Evolutionary conservation across 2,888 invertebrate species (phyloP).

Genomic region (Polylopha cassiicola): DNA sequence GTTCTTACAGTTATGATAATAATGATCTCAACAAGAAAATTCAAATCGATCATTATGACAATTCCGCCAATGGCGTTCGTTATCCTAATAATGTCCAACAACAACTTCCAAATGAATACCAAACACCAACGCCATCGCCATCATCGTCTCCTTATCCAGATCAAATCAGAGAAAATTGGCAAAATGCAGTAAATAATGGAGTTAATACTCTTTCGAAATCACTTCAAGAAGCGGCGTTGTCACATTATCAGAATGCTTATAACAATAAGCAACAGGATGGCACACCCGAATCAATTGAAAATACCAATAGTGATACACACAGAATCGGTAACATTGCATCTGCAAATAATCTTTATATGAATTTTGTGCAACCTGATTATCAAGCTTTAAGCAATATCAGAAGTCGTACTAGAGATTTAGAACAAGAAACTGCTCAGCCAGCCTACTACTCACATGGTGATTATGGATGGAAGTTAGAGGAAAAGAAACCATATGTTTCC

Average conservation of each 20-base stretch:
- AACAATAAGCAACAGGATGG: constrained; percentile 45
- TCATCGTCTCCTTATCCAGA: constrained; percentile 54
- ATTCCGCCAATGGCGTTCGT: constrained; percentile 59
- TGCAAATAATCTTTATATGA: constrained; percentile 62
- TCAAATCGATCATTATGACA: constrained; percentile 66
- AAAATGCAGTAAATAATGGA: constrained; percentile 43
- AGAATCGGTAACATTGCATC: constrained; percentile 52
- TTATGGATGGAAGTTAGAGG: constrained; percentile 67
- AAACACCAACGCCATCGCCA: constrained; percentile 50
- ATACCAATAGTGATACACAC: constrained; percentile 51
- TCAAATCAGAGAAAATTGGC: constrained; percentile 49
- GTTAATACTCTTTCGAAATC: constrained; percentile 50
- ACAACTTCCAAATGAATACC: constrained; percentile 56
- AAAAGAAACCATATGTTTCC: constrained; percentile 49
- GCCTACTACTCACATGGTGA: constrained; percentile 65
- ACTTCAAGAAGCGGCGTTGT: constrained; percentile 46
- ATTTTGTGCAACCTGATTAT: constrained; percentile 60
- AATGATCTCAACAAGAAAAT: constrained; percentile 53
- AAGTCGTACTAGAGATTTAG: constrained; percentile 46
- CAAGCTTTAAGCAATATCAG: constrained; percentile 45
- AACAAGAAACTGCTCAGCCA: constrained; percentile 50
- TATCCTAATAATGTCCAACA: constrained; percentile 50
- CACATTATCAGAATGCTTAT: constrained; percentile 50
- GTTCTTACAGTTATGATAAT: constrained; percentile 42
- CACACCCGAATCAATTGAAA: constrained; percentile 41